These are phyloP conservation scores for Ivindomyrus marchei DNA, from an alignment of 2,113 vertebrate genomes.

Conservation along the genomic window DNA sequence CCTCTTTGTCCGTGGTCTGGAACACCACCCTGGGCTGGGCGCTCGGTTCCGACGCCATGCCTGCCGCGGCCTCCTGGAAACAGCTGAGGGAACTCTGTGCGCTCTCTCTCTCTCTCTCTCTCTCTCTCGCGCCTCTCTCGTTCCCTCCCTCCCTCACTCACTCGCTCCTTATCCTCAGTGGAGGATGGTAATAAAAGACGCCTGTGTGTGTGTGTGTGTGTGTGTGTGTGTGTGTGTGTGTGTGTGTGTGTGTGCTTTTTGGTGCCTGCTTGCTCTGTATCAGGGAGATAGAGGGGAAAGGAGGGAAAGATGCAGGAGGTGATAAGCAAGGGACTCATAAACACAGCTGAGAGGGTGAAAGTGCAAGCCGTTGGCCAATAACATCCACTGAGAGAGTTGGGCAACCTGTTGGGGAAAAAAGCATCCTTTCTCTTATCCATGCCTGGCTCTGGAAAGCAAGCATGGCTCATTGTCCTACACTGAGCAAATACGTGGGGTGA, in stretches of 20 bases:
- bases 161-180: slow-evolving; percentile 49
- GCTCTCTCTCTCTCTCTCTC: slow-evolving; percentile 11
- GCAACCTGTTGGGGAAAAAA: background rate
- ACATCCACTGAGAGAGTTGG: background rate
- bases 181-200: slow-evolving; percentile 60
- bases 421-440: background rate
- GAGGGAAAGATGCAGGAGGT: background rate
- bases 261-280: slow-evolving; percentile 36
- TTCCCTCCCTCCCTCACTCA: slow-evolving; percentile 6
- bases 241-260: background rate
- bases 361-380: background rate
- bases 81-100: slow-evolving; percentile 20
- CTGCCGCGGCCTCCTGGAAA: slow-evolving; percentile 58
- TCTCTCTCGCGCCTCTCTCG: background rate
- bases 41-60: slow-evolving; percentile 70
- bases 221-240: slow-evolving; percentile 25
- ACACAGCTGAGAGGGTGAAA: slow-evolving; percentile 30
- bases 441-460: background rate
- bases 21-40: slow-evolving; percentile 78
- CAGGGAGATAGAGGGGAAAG: slow-evolving; percentile 32
- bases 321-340: slow-evolving; percentile 54
- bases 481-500: background rate
- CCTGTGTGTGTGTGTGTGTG: slow-evolving; percentile 15
- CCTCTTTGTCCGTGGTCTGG: slow-evolving; percentile 63
- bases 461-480: background rate